Evolutionary conservation across 2,113 vertebrate species (phyloP).

Genomic region (Ophiodon elongatus): DNA sequence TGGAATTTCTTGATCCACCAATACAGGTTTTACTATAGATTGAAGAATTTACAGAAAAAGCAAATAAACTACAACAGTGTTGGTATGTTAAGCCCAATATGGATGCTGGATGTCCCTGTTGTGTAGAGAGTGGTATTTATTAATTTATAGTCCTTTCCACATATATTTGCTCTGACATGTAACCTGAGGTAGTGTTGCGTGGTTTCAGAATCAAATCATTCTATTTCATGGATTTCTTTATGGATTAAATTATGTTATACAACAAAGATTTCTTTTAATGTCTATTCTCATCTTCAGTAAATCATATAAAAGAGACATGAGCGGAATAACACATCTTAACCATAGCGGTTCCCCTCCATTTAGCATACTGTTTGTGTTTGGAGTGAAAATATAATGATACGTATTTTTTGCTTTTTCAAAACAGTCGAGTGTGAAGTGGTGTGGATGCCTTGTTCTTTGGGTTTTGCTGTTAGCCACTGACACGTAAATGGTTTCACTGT

Average conservation of each 20-base stretch:
- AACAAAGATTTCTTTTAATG: not conserved
- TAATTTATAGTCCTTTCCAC: not conserved
- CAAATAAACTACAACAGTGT: not conserved
- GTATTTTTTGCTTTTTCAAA: not conserved
- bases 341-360: not conserved
- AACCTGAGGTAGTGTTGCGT: not conserved
- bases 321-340: slow-evolving; percentile 2
- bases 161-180: not conserved
- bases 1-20: slow-evolving; percentile 30
- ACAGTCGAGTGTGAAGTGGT: slow-evolving; percentile 20
- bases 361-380: slow-evolving; percentile 43
- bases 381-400: slow-evolving; percentile 33
- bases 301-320: not conserved
- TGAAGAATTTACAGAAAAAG: slow-evolving; percentile 4
- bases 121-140: not conserved
- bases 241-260: not conserved
- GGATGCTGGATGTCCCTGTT: slow-evolving; percentile 1
- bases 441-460: slow-evolving; percentile 20
- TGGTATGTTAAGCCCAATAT: not conserved
- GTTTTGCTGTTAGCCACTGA: slow-evolving; percentile 36
- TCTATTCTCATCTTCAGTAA: not conserved
- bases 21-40: not conserved
- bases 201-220: not conserved
- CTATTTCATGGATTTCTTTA: not conserved
- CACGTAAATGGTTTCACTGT: not conserved